A percentile compares a stretch with the other conserved stretches of the same genome.
These are phyloP conservation scores for Drosophila sp. DNA, from an alignment of 1,140 invertebrate genomes.

Conservation along the genomic window DNA sequence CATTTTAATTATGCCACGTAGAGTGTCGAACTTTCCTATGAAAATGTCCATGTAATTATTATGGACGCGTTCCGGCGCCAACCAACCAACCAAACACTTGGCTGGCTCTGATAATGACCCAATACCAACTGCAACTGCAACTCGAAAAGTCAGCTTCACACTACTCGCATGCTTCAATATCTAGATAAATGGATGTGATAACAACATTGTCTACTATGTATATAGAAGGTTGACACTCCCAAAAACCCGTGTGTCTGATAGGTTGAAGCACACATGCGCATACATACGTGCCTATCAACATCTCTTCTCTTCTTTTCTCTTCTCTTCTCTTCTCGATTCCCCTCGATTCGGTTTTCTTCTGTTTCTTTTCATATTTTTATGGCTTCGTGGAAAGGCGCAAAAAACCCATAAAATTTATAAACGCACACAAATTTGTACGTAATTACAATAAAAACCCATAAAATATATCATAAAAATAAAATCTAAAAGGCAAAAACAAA, in stretches of 20 bases:
- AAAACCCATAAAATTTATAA: constrained; percentile 57
- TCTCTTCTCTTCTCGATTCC: constrained; percentile 1
- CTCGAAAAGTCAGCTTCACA: constrained; percentile 21
- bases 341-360: constrained; percentile 7
- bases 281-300: constrained; percentile 52
- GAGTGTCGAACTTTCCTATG: constrained; percentile 65
- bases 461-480: constrained; percentile 64
- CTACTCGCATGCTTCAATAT: constrained; percentile 27
- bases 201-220: constrained; percentile 31
- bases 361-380: constrained; percentile 73
- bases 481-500: constrained; percentile 50
- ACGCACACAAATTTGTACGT: constrained; percentile 70
- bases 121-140: constrained; percentile 31
- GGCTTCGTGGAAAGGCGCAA: constrained; percentile 62
- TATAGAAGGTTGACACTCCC: constrained; percentile 42
- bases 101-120: constrained; percentile 42
- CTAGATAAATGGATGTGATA: constrained; percentile 56
- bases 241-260: constrained; percentile 2
- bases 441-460: constrained; percentile 80
- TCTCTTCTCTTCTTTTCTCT: constrained; percentile 27
- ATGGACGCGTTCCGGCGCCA: constrained; percentile 52
- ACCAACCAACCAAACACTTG: constrained; percentile 28
- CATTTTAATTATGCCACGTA: constrained; percentile 76
- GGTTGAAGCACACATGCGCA: neutral
- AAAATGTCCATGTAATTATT: constrained; percentile 73